phyloP scores from a whole-genome alignment of 2,113 vertebrate species.

The Corythoichthys haematopterus region DNA sequence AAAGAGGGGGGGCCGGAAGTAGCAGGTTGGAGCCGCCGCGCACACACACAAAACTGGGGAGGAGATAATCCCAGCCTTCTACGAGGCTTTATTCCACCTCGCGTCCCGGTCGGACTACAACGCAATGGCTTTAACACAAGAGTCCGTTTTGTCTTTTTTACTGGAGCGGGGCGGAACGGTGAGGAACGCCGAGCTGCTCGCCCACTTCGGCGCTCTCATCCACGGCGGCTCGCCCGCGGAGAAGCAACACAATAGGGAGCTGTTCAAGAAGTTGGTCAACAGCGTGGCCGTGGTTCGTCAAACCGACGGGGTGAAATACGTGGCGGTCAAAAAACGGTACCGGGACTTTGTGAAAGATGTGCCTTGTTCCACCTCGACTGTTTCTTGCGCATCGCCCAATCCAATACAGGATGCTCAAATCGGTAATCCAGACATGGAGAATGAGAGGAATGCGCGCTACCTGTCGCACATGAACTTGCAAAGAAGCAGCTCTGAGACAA shows the following conservation, averaged over 20 bases:
- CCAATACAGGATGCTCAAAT: conserved; percentile 22
- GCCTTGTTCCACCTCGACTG: conserved; percentile 6
- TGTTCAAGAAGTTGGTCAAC: conserved; percentile 82
- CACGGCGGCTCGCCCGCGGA: conserved; percentile 68
- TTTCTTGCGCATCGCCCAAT: conserved; percentile 26
- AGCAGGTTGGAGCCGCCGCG: conserved; percentile 58
- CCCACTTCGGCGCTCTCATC: conserved; percentile 74
- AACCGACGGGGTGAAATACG: conserved; percentile 76
- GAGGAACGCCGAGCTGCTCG: conserved; percentile 77
- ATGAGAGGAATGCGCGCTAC: conserved; percentile 32
- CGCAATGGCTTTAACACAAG: conserved; percentile 75
- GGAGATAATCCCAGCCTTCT: conserved; percentile 9
- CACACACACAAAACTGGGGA: not conserved
- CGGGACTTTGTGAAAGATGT: conserved; percentile 48
- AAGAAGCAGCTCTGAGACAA: conserved; percentile 22
- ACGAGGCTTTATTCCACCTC: not conserved
- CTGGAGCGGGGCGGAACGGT: conserved; percentile 78
- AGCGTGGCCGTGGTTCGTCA: conserved; percentile 81
- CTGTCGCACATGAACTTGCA: conserved; percentile 18
- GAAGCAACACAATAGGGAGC: conserved; percentile 74
- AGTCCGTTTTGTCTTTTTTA: conserved; percentile 77
- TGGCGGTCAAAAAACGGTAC: conserved; percentile 76
- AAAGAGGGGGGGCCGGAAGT: conserved; percentile 57
- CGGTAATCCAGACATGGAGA: conserved; percentile 45
- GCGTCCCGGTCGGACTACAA: no score